These are phyloP conservation scores for Xiphorhynchus erythropygius DNA, from an alignment of 2,797 vertebrate genomes.

Conservation along the genomic window DNA sequence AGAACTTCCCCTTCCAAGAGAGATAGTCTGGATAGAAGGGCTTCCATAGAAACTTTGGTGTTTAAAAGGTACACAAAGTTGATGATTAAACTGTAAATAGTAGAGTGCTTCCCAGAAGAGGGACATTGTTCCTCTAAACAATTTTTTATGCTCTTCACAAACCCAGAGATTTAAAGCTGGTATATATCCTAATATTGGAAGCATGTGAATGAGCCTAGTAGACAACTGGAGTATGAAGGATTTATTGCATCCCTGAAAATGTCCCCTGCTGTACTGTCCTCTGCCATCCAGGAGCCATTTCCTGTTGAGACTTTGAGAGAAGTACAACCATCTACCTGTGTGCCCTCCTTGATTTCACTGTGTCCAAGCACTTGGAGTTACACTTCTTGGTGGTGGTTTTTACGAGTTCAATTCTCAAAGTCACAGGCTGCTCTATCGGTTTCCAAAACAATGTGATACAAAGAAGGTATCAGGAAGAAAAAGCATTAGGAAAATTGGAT, in stretches of 20 bases:
- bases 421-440: neutral
- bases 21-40: neutral
- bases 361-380: neutral
- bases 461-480: neutral
- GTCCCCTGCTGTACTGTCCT: neutral
- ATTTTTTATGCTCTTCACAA: neutral
- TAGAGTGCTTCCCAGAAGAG: neutral
- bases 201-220: neutral
- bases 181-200: neutral
- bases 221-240: neutral
- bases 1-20: neutral
- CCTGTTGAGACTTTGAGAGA: neutral
- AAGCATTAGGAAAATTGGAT: neutral
- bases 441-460: neutral
- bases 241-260: neutral
- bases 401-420: neutral
- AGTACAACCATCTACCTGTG: fast-evolving
- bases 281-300: neutral
- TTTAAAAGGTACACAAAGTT: neutral
- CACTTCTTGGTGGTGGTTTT: neutral
- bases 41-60: neutral
- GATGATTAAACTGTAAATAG: neutral
- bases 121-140: neutral
- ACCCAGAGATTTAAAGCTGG: neutral
- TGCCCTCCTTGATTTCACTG: neutral